Percentiles rank a stretch among this genome's conserved stretches.
Conservation (phyloP, 2,888 invertebrate species). For the Agrochola lychnidis region DNA sequence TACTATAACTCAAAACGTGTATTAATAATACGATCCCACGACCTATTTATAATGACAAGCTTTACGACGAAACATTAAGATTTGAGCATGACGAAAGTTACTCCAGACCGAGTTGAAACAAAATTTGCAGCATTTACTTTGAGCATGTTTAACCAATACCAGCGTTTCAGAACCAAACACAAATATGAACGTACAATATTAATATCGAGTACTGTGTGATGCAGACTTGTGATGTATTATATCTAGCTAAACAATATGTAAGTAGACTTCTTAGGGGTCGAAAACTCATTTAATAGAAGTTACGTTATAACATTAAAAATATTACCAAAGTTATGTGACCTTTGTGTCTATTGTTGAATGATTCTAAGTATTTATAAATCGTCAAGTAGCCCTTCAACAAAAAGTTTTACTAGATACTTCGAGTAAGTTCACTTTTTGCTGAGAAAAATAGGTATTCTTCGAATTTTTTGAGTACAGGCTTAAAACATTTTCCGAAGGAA, state of each 20-base stretch:
- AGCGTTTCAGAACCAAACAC: constrained; percentile 29
- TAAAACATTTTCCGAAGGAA: constrained; percentile 19
- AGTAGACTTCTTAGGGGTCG: background rate
- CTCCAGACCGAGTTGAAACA: background rate
- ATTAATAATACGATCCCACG: background rate
- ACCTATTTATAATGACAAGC: constrained; percentile 9
- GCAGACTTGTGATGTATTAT: constrained; percentile 17
- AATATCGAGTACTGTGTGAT: constrained; percentile 29
- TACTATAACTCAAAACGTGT: background rate
- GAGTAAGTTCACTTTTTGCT: background rate
- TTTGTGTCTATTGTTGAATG: background rate
- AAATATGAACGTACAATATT: constrained; percentile 46
- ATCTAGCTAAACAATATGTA: background rate
- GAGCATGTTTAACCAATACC: constrained; percentile 41
- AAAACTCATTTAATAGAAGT: background rate
- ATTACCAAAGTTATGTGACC: background rate
- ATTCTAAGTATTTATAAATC: background rate
- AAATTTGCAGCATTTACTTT: constrained; percentile 35
- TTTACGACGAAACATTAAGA: constrained; percentile 7
- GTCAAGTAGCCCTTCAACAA: background rate
- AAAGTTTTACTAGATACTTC: background rate
- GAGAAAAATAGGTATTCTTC: background rate
- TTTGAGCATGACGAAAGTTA: constrained; percentile 5
- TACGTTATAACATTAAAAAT: background rate
- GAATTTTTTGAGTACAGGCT: background rate